Percentiles rank a stretch among this genome's conserved stretches.
These are phyloP conservation scores for Macrobrachium rosenbergii DNA, from an alignment of 1,140 invertebrate genomes.

Conservation along the genomic window DNA sequence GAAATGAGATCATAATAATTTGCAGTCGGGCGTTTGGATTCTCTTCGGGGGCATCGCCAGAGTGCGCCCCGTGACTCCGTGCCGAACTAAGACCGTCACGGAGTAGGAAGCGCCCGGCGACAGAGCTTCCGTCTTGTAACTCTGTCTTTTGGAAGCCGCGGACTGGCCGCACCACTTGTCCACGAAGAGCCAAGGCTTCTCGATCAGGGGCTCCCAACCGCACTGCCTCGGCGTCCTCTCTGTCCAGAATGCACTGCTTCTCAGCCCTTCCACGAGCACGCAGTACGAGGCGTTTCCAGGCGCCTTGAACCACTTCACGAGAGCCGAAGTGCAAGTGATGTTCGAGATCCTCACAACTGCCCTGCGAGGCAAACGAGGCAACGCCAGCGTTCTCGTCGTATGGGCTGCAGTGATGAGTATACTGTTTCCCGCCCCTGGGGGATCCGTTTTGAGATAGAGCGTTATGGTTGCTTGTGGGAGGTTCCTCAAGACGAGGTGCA, in stretches of 20 bases:
- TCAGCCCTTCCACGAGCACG: constrained; percentile 35
- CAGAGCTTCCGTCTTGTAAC: constrained; percentile 25
- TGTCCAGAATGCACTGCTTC: constrained; percentile 2
- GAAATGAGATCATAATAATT: too few relatives aligned
- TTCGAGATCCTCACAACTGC: neutral
- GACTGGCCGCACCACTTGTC: constrained; percentile 38
- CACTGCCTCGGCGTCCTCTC: constrained; percentile 37
- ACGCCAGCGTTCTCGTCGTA: constrained; percentile 15
- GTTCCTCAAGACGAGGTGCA: constrained; percentile 16
- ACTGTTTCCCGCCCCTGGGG: constrained; percentile 28
- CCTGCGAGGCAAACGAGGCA: constrained; percentile 42
- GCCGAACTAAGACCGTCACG: constrained; percentile 44
- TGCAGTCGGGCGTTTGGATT: too few relatives aligned
- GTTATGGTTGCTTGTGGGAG: constrained; percentile 3
- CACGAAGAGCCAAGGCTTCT: neutral
- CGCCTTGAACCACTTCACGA: constrained; percentile 34
- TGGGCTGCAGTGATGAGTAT: constrained; percentile 42
- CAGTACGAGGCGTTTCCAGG: constrained; percentile 38
- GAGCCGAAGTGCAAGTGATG: constrained; percentile 33
- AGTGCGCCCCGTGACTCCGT: constrained; percentile 4
- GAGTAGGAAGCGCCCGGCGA: constrained; percentile 33
- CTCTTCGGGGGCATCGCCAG: neutral
- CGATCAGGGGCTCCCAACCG: constrained; percentile 36
- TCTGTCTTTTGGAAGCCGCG: neutral
- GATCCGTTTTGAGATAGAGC: constrained; percentile 10